Evolutionary conservation across 2,797 vertebrate genomes (phyloP).

Genomic region (Trichosurus vulpecula): DNA sequence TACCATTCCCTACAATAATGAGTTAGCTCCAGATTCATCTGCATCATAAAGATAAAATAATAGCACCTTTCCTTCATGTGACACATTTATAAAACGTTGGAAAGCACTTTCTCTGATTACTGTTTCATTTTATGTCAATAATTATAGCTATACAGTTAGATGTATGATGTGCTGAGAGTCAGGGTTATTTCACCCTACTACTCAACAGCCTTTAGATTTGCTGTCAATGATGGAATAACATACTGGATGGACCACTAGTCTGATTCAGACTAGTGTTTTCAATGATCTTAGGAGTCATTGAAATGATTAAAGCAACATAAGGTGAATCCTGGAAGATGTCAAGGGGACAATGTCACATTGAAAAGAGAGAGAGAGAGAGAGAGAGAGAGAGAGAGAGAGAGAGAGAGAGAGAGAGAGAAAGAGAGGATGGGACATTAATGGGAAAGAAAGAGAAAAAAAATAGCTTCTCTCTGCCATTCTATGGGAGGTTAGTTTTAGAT

Average conservation of each 20-base stretch:
- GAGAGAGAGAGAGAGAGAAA: too few relatives aligned
- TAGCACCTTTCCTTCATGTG: neutral
- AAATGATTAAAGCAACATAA: neutral
- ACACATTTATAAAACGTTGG: neutral
- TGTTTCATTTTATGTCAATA: neutral
- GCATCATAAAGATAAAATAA: neutral
- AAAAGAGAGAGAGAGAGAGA: too few relatives aligned
- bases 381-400: too few relatives aligned
- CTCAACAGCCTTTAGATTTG: neutral
- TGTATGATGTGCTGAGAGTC: neutral
- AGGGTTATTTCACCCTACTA: neutral
- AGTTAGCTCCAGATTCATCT: neutral
- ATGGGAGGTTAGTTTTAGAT: neutral
- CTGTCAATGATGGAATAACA: neutral
- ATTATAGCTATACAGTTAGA: neutral
- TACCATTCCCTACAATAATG: neutral
- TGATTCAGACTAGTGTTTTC: neutral
- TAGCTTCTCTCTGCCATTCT: neutral
- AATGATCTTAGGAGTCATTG: neutral
- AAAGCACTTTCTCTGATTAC: neutral
- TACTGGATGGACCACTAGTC: neutral
- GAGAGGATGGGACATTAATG: too few relatives aligned
- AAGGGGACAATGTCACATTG: neutral
- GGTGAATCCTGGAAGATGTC: neutral
- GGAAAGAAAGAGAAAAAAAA: neutral